phyloP scores from a whole-genome alignment of 2,888 invertebrate genomes.

The Helleia helle region DNA sequence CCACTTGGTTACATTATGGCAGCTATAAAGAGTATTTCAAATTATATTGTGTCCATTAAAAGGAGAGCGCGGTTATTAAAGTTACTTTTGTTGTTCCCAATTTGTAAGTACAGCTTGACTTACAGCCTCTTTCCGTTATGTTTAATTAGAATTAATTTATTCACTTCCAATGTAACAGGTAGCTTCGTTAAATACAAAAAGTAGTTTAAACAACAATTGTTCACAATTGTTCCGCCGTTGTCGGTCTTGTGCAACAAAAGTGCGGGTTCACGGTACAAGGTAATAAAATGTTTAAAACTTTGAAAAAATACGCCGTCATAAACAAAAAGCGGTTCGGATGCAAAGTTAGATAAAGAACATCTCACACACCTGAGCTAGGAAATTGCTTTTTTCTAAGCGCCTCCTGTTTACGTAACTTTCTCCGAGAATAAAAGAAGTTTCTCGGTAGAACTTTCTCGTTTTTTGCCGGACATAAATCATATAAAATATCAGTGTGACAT shows the following conservation, averaged over 20 bases:
- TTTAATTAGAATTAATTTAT: conserved; percentile 25
- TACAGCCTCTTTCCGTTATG: conserved; percentile 23
- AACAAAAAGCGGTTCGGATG: conserved; percentile 69
- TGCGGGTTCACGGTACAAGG: conserved; percentile 50
- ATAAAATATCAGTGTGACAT: conserved; percentile 41
- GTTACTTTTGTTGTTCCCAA: conserved; percentile 15
- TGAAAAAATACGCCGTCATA: conserved; percentile 67
- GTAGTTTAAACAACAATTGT: conserved; percentile 57
- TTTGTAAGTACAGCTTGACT: conserved; percentile 2
- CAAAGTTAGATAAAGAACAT: conserved; percentile 75
- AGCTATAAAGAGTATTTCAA: conserved; percentile 71
- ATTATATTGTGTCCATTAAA: conserved; percentile 71
- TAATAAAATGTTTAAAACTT: conserved; percentile 72
- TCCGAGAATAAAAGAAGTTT: conserved; percentile 69
- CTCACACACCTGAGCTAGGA: conserved; percentile 74
- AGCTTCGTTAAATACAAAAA: conserved; percentile 43
- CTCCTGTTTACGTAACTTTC: conserved; percentile 71
- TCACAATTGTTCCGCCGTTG: conserved; percentile 44
- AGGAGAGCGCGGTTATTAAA: conserved; percentile 49
- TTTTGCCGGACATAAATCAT: conserved; percentile 59
- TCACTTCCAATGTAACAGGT: conserved; percentile 37
- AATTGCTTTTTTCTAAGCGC: conserved; percentile 74
- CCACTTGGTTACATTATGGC: conserved; percentile 71
- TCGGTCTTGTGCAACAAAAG: conserved; percentile 45
- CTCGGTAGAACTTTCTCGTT: conserved; percentile 60